These are phyloP conservation scores for Thereva nobilitata DNA, from an alignment of 2,888 invertebrate species.

Conservation along the genomic window DNA sequence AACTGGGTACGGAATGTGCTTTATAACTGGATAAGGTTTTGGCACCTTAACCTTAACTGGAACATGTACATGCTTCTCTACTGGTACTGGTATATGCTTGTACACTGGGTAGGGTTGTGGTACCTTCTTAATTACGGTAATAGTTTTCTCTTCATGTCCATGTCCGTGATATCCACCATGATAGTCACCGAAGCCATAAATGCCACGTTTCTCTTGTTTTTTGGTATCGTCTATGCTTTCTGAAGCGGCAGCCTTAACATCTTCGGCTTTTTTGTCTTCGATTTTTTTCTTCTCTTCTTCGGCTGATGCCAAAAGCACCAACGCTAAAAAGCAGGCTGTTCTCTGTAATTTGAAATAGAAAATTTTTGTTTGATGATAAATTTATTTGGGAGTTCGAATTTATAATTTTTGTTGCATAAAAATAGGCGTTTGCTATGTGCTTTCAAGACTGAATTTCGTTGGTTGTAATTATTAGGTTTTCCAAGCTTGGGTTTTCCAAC, in stretches of 20 bases:
- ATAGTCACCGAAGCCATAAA: constrained; percentile 62
- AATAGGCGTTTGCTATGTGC: no score
- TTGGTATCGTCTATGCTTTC: constrained; percentile 61
- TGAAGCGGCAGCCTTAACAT: constrained; percentile 53
- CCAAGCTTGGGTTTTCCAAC: no score
- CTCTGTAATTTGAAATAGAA: constrained; percentile 47
- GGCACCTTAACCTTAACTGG: constrained; percentile 69
- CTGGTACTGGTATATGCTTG: constrained; percentile 67
- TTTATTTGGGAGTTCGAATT: neutral
- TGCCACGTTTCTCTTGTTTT: constrained; percentile 76
- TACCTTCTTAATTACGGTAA: constrained; percentile 75
- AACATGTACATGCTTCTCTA: constrained; percentile 64
- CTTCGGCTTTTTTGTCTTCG: constrained; percentile 58
- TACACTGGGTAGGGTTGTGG: constrained; percentile 73
- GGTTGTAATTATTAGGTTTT: no score
- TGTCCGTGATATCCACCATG: constrained; percentile 53
- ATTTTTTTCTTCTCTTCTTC: constrained; percentile 66
- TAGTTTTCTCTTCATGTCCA: constrained; percentile 63
- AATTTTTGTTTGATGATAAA: constrained; percentile 4
- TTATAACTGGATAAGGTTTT: constrained; percentile 72
- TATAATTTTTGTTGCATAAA: neutral
- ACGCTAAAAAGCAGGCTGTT: constrained; percentile 59
- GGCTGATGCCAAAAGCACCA: constrained; percentile 65
- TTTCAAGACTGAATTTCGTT: no score
- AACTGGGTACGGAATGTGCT: constrained; percentile 72